A percentile compares a stretch with the other conserved stretches of the same genome.
Evolutionary conservation across 2,888 invertebrate species (phyloP).

Genomic region (Nymphalis c-album): DNA sequence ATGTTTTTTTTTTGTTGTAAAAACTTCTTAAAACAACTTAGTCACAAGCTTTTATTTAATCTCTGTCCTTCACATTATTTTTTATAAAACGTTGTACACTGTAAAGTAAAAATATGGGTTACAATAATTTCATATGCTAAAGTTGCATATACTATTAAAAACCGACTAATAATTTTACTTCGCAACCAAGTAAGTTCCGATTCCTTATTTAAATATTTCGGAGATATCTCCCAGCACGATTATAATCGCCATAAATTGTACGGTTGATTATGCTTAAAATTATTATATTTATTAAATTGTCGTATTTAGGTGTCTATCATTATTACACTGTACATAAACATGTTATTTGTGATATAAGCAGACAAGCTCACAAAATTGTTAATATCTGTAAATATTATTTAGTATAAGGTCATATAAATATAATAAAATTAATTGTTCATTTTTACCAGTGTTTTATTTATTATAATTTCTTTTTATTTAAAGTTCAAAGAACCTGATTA

Average conservation of each 20-base stretch:
- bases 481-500: not conserved
- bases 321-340: slow-evolving; percentile 39
- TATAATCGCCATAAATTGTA: not conserved
- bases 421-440: slow-evolving; percentile 68
- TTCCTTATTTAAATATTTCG: too few relatives aligned
- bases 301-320: slow-evolving; percentile 15
- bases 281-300: not conserved
- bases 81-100: too few relatives aligned
- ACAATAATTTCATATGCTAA: too few relatives aligned
- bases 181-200: too few relatives aligned
- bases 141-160: too few relatives aligned
- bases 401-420: slow-evolving; percentile 56
- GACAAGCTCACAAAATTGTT: slow-evolving; percentile 52
- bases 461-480: not conserved
- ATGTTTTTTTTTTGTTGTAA: not conserved
- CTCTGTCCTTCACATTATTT: too few relatives aligned
- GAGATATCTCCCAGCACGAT: too few relatives aligned
- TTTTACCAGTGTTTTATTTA: slow-evolving; percentile 56
- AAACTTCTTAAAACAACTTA: not conserved
- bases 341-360: slow-evolving; percentile 47
- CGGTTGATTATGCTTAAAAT: not conserved
- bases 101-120: too few relatives aligned
- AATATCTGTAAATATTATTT: slow-evolving; percentile 64
- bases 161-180: too few relatives aligned
- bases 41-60: not conserved